These are phyloP conservation scores for Triops cancriformis DNA, from an alignment of 1,140 invertebrate genomes.

Conservation along the genomic window DNA sequence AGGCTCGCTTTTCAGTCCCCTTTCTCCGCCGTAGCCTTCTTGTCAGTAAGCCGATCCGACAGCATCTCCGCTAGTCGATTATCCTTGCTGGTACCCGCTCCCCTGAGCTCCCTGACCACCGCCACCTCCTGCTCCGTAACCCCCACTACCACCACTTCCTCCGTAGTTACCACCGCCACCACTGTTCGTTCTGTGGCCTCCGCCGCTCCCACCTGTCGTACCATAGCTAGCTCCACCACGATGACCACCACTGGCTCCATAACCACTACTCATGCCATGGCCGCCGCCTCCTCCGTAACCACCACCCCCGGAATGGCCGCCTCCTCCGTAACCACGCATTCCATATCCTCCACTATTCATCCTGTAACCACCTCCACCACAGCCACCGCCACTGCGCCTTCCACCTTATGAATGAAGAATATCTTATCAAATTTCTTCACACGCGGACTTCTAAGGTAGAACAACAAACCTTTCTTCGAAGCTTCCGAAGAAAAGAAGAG, in stretches of 20 bases:
- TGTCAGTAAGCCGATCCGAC: neutral
- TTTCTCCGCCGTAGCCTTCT: neutral
- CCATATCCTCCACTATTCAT: neutral
- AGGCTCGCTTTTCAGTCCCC: neutral
- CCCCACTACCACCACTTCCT: neutral
- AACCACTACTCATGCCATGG: neutral
- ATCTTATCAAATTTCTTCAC: neutral
- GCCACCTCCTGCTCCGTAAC: neutral
- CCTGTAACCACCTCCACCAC: neutral
- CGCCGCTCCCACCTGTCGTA: neutral
- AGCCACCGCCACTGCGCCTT: neutral
- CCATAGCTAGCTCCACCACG: neutral
- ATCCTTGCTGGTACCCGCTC: neutral
- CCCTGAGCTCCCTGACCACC: neutral
- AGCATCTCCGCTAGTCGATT: neutral
- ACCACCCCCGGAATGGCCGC: neutral
- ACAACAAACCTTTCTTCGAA: slow-evolving; percentile 1
- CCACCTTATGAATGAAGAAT: neutral
- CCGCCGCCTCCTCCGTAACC: neutral
- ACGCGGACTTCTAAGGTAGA: neutral
- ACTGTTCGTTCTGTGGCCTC: neutral
- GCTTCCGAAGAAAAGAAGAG: neutral
- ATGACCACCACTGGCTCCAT: neutral
- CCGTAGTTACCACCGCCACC: neutral
- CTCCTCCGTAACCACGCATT: neutral